These are phyloP conservation scores for Heliconius charithonia DNA, from an alignment of 2,888 invertebrate species.

Conservation along the genomic window DNA sequence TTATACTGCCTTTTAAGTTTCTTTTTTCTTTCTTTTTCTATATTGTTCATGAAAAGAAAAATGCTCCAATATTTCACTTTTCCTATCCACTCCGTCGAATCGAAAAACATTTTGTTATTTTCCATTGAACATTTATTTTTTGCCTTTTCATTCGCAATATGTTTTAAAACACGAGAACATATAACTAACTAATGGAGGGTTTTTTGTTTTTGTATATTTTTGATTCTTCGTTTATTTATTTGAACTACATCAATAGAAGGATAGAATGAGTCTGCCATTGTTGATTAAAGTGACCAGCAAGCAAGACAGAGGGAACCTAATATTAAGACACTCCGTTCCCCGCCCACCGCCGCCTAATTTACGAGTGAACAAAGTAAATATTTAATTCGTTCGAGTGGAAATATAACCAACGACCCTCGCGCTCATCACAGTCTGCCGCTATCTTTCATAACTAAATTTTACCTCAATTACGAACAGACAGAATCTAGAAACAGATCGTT, in stretches of 20 bases:
- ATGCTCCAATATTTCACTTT: background rate
- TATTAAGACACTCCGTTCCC: too few species aligned
- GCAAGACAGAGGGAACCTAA: too few species aligned
- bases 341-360: too few species aligned
- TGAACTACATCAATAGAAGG: background rate
- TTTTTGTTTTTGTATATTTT: background rate
- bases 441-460: too few species aligned
- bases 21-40: background rate
- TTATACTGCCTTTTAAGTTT: background rate
- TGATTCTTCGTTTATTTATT: background rate
- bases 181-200: background rate
- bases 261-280: too few species aligned
- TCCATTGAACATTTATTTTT: background rate
- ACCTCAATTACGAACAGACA: background rate
- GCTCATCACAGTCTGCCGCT: too few species aligned
- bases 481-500: background rate
- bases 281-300: too few species aligned
- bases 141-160: background rate
- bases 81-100: background rate
- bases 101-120: background rate
- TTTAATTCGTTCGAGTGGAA: too few species aligned
- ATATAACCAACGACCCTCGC: too few species aligned
- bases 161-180: background rate
- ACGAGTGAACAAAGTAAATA: too few species aligned
- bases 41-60: background rate